Evolutionary conservation across 35 echinoderm and acorn worm species (phyloP).

Genomic region (Apostichopus japonicus): DNA sequence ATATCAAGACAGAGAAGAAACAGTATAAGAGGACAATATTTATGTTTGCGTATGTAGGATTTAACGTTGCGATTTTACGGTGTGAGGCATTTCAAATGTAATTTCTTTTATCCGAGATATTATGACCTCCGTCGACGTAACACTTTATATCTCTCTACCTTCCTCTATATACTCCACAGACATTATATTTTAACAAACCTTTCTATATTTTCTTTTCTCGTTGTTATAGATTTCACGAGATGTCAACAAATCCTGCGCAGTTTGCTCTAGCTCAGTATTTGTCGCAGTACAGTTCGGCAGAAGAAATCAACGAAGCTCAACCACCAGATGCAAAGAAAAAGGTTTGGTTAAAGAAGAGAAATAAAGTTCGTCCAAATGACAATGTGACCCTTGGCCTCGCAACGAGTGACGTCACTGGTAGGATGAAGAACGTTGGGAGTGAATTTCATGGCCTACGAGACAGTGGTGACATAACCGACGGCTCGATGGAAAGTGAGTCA

Average conservation of each 20-base stretch:
- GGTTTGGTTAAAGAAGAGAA: neutral
- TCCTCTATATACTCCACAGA: too few species aligned
- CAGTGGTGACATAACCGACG: neutral
- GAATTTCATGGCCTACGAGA: neutral
- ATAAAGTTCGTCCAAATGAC: slow-evolving; percentile 19
- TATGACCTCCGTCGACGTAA: too few species aligned
- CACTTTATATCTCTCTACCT: too few species aligned
- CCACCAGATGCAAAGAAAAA: neutral
- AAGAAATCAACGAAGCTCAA: neutral
- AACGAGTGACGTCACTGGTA: neutral
- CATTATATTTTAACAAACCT: too few species aligned
- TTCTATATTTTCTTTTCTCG: neutral
- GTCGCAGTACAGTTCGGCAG: neutral
- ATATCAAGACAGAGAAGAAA: too few species aligned
- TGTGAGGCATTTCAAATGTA: too few species aligned
- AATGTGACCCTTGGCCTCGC: neutral
- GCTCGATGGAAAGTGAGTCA: too few species aligned
- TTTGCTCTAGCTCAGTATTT: neutral
- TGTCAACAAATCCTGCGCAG: neutral
- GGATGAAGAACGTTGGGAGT: neutral
- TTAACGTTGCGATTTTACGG: too few species aligned
- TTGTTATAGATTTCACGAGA: slow-evolving; percentile 19
- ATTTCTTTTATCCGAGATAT: too few species aligned
- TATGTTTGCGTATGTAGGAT: too few species aligned
- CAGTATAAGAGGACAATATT: too few species aligned